Conservation (phyloP, 1,140 invertebrate species). For the Vanessa atalanta region DNA sequence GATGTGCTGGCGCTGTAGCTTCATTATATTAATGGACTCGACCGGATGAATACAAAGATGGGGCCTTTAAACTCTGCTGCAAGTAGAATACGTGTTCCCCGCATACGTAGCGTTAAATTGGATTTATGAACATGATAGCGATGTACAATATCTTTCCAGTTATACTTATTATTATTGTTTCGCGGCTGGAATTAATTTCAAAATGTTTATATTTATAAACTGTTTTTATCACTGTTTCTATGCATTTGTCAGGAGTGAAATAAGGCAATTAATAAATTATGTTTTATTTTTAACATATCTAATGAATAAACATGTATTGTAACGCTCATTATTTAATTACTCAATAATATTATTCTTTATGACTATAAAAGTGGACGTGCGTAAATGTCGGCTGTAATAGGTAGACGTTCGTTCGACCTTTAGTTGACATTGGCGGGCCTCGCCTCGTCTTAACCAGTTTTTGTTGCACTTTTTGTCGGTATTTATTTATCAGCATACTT, state of each 20-base stretch:
- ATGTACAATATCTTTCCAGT: constrained; percentile 4
- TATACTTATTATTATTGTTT: not conserved
- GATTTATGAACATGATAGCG: constrained; percentile 52
- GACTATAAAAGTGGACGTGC: constrained; percentile 15
- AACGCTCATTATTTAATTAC: not conserved
- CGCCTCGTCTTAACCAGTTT: constrained; percentile 61
- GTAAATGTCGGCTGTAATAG: constrained; percentile 22
- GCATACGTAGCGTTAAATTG: constrained; percentile 58
- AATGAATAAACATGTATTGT: not conserved
- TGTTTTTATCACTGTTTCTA: not conserved
- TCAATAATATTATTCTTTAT: not conserved
- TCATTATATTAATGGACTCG: constrained; percentile 77
- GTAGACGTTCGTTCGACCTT: constrained; percentile 59
- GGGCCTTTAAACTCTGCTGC: constrained; percentile 66
- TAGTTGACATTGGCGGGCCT: constrained; percentile 68
- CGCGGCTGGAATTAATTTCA: not conserved
- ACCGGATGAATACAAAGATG: constrained; percentile 75
- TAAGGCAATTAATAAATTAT: too few species aligned
- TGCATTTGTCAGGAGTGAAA: too few species aligned
- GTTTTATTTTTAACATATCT: not conserved
- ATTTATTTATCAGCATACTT: constrained; percentile 72
- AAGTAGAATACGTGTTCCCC: constrained; percentile 41
- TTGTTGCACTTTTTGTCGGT: constrained; percentile 70
- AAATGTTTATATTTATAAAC: not conserved
- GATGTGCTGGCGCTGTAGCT: constrained; percentile 69